These are phyloP conservation scores for Lucilia cuprina DNA, from an alignment of 1,140 invertebrate species.

Conservation along the genomic window DNA sequence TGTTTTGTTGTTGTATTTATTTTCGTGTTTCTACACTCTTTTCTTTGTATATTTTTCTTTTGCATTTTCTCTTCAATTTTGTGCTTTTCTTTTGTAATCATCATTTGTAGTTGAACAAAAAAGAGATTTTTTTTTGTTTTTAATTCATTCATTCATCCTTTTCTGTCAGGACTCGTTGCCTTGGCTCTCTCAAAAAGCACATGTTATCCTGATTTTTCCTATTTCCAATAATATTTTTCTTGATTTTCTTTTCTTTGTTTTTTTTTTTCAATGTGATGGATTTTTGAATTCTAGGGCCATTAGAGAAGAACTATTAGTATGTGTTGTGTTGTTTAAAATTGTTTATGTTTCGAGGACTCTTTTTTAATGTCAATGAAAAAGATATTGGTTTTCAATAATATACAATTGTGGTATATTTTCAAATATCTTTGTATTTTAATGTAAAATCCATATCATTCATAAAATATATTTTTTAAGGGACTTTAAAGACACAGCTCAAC, in stretches of 20 bases:
- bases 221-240: not conserved
- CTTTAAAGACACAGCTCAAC: no score
- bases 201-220: constrained; percentile 12
- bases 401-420: no score
- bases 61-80: not conserved
- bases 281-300: not conserved
- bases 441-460: no score
- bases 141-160: not conserved
- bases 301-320: no score
- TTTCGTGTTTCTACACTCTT: not conserved
- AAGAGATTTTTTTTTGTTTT: not conserved
- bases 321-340: no score
- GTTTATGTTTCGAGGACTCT: no score
- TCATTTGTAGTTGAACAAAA: not conserved
- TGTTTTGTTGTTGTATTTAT: not conserved
- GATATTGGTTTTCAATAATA: no score
- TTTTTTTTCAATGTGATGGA: not conserved
- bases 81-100: not conserved
- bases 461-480: no score
- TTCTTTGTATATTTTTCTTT: not conserved
- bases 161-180: not conserved
- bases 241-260: not conserved
- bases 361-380: no score
- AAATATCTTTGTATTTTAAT: no score
- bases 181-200: not conserved